Base-by-base conservation (phyloP, 2,888 invertebrate genomes). In the Amphipoea lucens region DNA sequence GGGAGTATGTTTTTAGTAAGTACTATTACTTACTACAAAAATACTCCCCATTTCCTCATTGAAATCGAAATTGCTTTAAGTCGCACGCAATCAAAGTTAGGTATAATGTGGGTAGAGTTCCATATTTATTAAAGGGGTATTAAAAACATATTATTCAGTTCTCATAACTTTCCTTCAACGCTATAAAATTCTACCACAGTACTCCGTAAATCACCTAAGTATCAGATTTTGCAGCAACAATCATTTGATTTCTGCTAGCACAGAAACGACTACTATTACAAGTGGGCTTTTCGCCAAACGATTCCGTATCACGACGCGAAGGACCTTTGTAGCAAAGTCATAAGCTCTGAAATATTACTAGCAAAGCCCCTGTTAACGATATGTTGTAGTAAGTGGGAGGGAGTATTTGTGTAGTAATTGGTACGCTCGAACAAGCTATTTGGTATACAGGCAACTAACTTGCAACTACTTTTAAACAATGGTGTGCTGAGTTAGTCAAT, bases 291-390 rank as follows among this genome's bases (percentile, higher is more conserved):
- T 66, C 42, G 36, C 84, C 60, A 76, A 76, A 23, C 29, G 20
- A 77, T 45, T 54, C 2, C n/a, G 40, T 51, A 20, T 42, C 9
- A 62, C n/a, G 6, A 17, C 12, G 2, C 29, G 4, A 74, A 79
- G 14, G 48, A 14, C 14, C 5, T 48, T 66, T 66, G 6, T 36
- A 63, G n/a, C 14, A 4, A 45, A 63, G 62, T 20, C 45, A 36
- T 78, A 63, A 65, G 42, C 54, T 54, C 20, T 54, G 66, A 74
- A 70, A 73, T 85, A 51, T 67, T 62, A 74, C 12, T 4, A 62
- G 17, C 45, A 81, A 81, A 70, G 40, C 51, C 11, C 5, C 17
- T 5, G 40, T 17, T 82, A 80, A 63, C 20, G 36, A 62, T n/a
- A 29, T 9, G 42, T 70, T 45, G 29, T n/a, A 60, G 17, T 69